Conservation (phyloP, 2,113 vertebrate species). For the Myanophis thanlyinensis region DNA sequence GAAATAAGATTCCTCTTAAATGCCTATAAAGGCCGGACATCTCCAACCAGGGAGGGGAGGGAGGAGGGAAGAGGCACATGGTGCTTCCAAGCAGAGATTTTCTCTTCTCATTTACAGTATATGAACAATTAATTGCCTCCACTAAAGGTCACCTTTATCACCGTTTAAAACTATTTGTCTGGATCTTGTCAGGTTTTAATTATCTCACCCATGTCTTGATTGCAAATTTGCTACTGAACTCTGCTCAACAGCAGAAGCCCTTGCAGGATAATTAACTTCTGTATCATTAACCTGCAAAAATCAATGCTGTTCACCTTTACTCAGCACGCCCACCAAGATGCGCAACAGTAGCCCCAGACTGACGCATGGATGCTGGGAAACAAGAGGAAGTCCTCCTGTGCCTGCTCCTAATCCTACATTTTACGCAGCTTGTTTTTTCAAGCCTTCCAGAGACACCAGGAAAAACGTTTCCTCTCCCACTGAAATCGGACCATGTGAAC, state of each 20-base stretch:
- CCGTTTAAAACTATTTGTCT: not conserved
- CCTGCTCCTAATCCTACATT: not conserved
- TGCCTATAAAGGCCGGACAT: not conserved
- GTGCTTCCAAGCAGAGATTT: not conserved
- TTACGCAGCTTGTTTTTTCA: not conserved
- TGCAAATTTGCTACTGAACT: not conserved
- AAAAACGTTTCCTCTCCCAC: not conserved
- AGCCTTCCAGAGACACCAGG: not conserved
- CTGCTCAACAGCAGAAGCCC: conserved; percentile 7
- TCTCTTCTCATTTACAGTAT: not conserved
- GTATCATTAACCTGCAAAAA: not conserved
- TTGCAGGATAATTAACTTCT: conserved; percentile 46
- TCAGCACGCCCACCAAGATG: rapidly evolving
- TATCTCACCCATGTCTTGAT: not conserved
- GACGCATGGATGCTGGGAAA: not conserved
- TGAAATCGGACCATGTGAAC: not conserved
- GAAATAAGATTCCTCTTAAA: not conserved
- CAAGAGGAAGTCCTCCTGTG: rapidly evolving
- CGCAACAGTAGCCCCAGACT: rapidly evolving
- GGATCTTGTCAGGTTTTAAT: not conserved
- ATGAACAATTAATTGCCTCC: not conserved
- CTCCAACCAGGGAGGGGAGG: not conserved
- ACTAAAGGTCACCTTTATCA: not conserved
- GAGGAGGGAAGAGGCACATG: not conserved
- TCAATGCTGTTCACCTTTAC: not conserved